Conservation (phyloP, 2,888 invertebrate genomes). For the Trachelus iudaicus region DNA sequence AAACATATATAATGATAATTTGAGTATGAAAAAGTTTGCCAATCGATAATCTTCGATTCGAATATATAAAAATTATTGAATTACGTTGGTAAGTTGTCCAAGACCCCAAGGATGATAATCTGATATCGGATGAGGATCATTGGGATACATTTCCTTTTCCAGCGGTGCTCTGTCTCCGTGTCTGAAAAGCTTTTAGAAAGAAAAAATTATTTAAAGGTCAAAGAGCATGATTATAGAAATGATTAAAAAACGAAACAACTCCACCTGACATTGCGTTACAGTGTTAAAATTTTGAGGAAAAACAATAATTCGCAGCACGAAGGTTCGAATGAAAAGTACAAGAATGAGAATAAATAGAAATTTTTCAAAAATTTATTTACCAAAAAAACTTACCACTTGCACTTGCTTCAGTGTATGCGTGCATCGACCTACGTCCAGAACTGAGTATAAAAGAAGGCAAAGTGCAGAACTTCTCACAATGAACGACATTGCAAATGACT, state of each 20-base stretch:
- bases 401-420: conserved; percentile 27
- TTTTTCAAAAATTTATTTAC: neutral
- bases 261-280: neutral
- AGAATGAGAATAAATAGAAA: too few relatives aligned
- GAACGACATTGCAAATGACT: too few relatives aligned
- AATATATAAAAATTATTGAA: conserved; percentile 7
- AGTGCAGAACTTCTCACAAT: neutral
- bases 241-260: too few relatives aligned
- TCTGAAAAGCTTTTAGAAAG: conserved; percentile 65
- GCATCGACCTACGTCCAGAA: conserved; percentile 13
- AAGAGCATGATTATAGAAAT: conserved; percentile 9
- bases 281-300: neutral
- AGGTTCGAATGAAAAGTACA: too few relatives aligned
- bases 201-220: conserved; percentile 5
- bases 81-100: conserved; percentile 70
- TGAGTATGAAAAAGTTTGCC: too few relatives aligned
- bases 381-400: conserved; percentile 34
- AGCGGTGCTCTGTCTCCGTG: conserved; percentile 61
- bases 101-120: conserved; percentile 69
- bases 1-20: too few relatives aligned
- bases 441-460: conserved; percentile 19
- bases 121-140: conserved; percentile 66
- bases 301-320: neutral
- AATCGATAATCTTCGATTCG: too few relatives aligned
- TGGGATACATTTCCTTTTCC: conserved; percentile 60